phyloP scores from a whole-genome alignment of 2,888 invertebrate species.

The Eugnorisma glareosa region DNA sequence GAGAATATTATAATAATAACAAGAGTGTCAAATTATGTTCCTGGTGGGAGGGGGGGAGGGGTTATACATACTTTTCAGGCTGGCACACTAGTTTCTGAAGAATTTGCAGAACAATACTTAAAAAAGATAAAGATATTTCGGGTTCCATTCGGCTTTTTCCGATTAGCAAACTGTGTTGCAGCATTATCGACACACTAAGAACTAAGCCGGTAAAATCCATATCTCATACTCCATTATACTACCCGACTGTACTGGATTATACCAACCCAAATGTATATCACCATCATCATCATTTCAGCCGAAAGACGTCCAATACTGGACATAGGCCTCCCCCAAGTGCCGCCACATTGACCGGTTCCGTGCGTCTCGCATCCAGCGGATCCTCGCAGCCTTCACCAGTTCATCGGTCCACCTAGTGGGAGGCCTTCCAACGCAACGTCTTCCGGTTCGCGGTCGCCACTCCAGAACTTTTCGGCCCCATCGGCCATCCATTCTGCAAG shows the following conservation, averaged over 20 bases:
- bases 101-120: neutral
- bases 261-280: neutral
- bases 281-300: too few relatives aligned
- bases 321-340: too few relatives aligned
- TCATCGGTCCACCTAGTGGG: too few relatives aligned
- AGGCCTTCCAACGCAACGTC: too few relatives aligned
- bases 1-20: conserved; percentile 34
- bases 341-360: too few relatives aligned
- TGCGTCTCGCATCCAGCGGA: too few relatives aligned
- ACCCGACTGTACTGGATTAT: neutral
- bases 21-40: conserved; percentile 27
- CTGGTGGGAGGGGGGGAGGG: neutral
- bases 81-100: too few relatives aligned
- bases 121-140: neutral
- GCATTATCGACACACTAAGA: neutral
- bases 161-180: neutral
- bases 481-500: too few relatives aligned
- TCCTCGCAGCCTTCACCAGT: too few relatives aligned
- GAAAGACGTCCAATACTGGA: too few relatives aligned
- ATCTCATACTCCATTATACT: neutral
- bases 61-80: neutral
- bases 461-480: too few relatives aligned
- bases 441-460: too few relatives aligned
- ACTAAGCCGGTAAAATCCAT: neutral
- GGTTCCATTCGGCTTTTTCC: neutral